Base-by-base conservation (phyloP, 2,888 invertebrate species). In the Xanthia togata region DNA sequence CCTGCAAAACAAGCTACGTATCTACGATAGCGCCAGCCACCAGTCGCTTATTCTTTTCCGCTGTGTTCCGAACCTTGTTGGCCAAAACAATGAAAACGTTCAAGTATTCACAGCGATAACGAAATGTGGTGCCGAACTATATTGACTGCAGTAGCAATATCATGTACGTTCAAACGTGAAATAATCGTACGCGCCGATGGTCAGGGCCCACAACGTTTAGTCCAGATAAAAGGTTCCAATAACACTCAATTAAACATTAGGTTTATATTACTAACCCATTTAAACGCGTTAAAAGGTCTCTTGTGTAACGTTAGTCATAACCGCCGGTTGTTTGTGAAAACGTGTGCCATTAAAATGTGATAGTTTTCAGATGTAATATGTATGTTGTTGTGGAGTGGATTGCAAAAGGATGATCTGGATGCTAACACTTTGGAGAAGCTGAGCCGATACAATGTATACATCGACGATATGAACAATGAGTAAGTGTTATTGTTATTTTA, bases 161-260 rank as follows among this genome's bases (percentile, higher is more conserved):
- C 95, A 96, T 96, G 96, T 96, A 96, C 94, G 96, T 96, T 95
- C 87, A 88, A 91, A 89, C 90, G 91, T 88, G 90, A 90, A 89
- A 84, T 89, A 86, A 90, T 89, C 77, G 87, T 79, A 82, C 90
- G 89, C 89, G 93, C 92, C 87, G 90, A 90, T 89, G 90, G 88
- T 90, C 93, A 91, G 90, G 89, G 88, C 88, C 82, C 92, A 79
- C 91, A 90, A 81, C 93, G 91, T 88, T 91, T 92, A 92, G 91
- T 91, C 88, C 93, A 93, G 87, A 94, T 94, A 96, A 95, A 96
- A 96, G 96, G 96, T 96, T 94, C 89, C 91, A 91, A 90, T 87
- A 90, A 91, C 68, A 89, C 87, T 90, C 87, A 89, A 90, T 87
- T 89, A 84, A 81, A 82, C 69, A 65, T 65, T 74, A 75, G 38